Evolutionary conservation across 2,113 vertebrate genomes (phyloP), one percentile per base, ranked within the genome.

Genomic region (Erythrocercus mccallii): DNA sequence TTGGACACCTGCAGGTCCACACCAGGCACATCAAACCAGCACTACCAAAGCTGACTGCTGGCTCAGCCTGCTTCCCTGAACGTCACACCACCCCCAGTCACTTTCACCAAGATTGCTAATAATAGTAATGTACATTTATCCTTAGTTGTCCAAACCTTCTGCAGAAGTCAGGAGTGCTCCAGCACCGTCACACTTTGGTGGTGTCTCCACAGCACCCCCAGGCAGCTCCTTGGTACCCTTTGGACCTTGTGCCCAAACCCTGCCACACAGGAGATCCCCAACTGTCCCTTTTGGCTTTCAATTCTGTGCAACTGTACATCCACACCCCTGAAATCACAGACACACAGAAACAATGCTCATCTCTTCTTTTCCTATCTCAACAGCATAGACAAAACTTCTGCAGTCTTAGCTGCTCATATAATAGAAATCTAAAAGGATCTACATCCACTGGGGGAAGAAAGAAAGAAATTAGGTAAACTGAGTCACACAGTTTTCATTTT

Each of bases 291-390:
- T 4, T 44, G 62, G 12, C 16, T 90, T 89, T 57, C 74, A 81
- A 1, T 5, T 31, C 4, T 1, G 1, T 33, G 14, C 53, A 85
- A 48, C 28, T 69, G 12, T 6, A 19, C 7, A 8, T 25, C 65
- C 35, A 40, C 12, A 31, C 12, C 45, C 35, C 15, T 58, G 50
- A 35, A 61, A 31, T 35, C 56, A 45, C 47, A 60, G 31, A 28
- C 31, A 37, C 86, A 69, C n/a, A 80, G 19, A 20, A 84, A 50
- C 28, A 50, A 40, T 17, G 30, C 27, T 58, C 42, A 45, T 50
- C 77, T 66, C 50, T 56, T 38, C 30, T 70, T 70, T 35, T 23
- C 44, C 47, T 53, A 42, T 15, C 47, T 51, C 56, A 56, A 56
- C 17, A 61, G 42, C 3, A 2, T 13, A 80, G 69, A 77, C 3